These are phyloP conservation scores for Spinus pinus DNA, from an alignment of 2,797 vertebrate genomes.

Conservation along the genomic window DNA sequence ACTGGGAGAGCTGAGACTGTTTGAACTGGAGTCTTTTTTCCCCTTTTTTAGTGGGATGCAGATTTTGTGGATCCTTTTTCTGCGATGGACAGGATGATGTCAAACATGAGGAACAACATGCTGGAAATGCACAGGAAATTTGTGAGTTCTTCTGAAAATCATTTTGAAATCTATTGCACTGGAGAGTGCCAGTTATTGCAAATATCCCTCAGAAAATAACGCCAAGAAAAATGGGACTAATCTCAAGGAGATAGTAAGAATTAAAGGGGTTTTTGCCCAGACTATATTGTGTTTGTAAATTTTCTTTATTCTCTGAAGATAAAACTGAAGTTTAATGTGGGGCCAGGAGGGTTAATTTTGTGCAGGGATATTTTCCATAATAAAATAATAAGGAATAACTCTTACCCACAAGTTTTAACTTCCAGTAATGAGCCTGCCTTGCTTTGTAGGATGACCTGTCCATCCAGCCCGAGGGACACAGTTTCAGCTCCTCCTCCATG, in stretches of 20 bases:
- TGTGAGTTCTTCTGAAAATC: conserved; percentile 75
- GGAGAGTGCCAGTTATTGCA: not conserved
- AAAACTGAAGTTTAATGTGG: not conserved
- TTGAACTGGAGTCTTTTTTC: not conserved
- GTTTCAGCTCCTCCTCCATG: conserved; percentile 90
- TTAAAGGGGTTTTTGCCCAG: not conserved
- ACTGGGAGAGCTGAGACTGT: not conserved
- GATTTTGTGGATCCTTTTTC: conserved; percentile 78
- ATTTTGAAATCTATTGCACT: not conserved
- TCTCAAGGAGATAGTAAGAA: not conserved
- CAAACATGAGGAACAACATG: conserved; percentile 84
- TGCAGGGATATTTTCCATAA: not conserved
- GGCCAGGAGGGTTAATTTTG: not conserved
- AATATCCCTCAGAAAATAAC: not conserved
- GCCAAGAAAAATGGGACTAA: not conserved
- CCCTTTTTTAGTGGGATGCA: conserved; percentile 29
- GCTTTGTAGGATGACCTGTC: conserved; percentile 79
- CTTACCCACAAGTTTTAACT: accelerated
- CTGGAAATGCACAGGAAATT: conserved; percentile 82
- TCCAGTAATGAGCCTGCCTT: not conserved
- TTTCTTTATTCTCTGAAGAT: not conserved
- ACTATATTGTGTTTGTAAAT: not conserved
- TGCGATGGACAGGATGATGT: conserved; percentile 86
- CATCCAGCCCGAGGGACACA: conserved; percentile 78
- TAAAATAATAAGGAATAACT: not conserved